phyloP scores from a whole-genome alignment of 2,888 invertebrate genomes.

The Sialis fuliginosa region DNA sequence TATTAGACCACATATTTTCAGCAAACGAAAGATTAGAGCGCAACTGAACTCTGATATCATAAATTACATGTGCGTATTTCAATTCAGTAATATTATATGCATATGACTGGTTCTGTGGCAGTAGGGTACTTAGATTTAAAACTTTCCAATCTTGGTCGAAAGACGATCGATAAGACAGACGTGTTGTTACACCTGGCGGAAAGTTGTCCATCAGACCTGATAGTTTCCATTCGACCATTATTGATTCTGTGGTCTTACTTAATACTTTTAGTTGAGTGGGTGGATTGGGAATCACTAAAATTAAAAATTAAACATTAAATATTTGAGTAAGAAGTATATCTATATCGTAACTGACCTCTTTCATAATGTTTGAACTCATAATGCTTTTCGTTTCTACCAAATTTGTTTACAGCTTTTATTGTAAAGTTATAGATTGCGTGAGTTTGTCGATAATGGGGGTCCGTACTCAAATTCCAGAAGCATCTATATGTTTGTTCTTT shows the following conservation, averaged over 20 bases:
- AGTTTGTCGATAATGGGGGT: conserved; percentile 34
- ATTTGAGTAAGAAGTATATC: neutral
- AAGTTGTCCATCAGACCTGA: conserved; percentile 29
- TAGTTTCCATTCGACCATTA: conserved; percentile 29
- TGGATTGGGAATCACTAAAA: conserved; percentile 27
- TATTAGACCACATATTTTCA: conserved; percentile 52
- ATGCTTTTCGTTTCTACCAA: conserved; percentile 34
- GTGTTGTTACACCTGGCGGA: conserved; percentile 29
- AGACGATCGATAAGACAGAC: conserved; percentile 32
- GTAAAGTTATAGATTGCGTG: conserved; percentile 35
- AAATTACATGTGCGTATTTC: conserved; percentile 46
- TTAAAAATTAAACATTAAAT: neutral
- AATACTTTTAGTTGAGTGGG: conserved; percentile 25
- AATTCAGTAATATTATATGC: conserved; percentile 32
- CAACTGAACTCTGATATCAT: conserved; percentile 53
- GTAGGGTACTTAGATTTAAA: too few relatives aligned
- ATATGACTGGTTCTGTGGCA: neutral
- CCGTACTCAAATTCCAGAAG: conserved; percentile 29
- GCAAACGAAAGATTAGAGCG: conserved; percentile 32
- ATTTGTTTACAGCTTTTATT: conserved; percentile 38
- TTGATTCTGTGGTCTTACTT: conserved; percentile 27
- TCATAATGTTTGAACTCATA: conserved; percentile 39
- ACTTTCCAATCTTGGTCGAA: conserved; percentile 27
- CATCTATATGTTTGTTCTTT: conserved; percentile 19
- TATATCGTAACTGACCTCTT: conserved; percentile 21